Base-by-base conservation (phyloP, 1,140 invertebrate species). In the Heliconius nattereri region DNA sequence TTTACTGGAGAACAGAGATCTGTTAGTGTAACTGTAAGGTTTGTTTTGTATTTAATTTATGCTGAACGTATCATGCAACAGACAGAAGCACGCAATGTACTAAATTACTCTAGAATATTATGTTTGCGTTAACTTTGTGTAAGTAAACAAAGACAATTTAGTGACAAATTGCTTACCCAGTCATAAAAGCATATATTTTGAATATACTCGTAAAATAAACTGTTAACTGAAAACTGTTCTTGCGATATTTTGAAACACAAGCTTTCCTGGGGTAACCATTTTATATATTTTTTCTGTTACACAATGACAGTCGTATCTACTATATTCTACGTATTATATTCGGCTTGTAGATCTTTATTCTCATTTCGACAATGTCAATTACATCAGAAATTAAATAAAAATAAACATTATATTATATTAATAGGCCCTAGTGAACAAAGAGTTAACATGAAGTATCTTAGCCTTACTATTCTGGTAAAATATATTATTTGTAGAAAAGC, bases 1-100 rank as follows among this genome's bases (percentile, higher is more conserved):
- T 29, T 75, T 71, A 74, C 32, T 23, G 57, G 84, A 82, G 45
- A 81, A 57, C 75, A 73, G 84, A 82, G 45, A 81, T 66, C 75
- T 81, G 79, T 84, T 88, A 83, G 82, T 86, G 76, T 89, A 91
- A 87, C 87, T 89, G 88, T 91, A 85, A 93, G 91, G 87, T 90
- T 89, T 87, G 86, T 87, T 86, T 84, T 85, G 54, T 29, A 66
- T 29, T 66, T 66, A 66, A 29, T 66, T 66, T 16, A 66, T 66
- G 11, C 60, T 66, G 11, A 66, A 29, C 54, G n/a, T 60, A 35
- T 9, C 11, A 29, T 29, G 60, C n/a, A 66, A 29, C 16, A 29
- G 9, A 29, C 60, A 66, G 60, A 16, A 66, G 60, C 60, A 66
- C n/a, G 57, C 60, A 66, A 66, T 13, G 7, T 66, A 66, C 23